Base-by-base conservation (phyloP, 2,888 invertebrate genomes). In the Cryptops parisi region DNA sequence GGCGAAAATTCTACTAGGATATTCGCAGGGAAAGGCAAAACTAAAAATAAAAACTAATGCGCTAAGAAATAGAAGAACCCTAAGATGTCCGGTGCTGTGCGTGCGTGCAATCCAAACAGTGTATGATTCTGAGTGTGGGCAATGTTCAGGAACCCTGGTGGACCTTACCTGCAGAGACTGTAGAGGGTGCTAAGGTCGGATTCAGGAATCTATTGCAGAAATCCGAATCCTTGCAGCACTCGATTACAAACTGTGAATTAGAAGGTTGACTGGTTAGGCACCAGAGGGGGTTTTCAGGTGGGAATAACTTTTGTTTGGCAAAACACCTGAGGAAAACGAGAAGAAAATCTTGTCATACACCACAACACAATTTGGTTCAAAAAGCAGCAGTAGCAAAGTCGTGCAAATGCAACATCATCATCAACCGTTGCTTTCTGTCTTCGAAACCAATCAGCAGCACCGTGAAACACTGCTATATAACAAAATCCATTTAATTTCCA, bases 161-260 rank as follows among this genome's bases (percentile, higher is more conserved):
- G 9, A 33, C 19, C 56, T 33, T 56, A 56, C 57, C 57, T 55
- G 44, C 40, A n/a, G 45, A 15, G 17, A 49, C 40, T 25, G 49
- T 57, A 24, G 55, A 53, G 52, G 57, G 52, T 26, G 57, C 55
- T 45, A 57, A 59, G 54, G 64, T 59, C 53, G 76, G 74, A 56
- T 65, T 70, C 64, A 75, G 65, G 59, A 72, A 64, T 60, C 65
- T 66, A 69, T 81, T 83, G 78, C 84, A 84, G 76, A 74, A 79
- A 76, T 81, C 81, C 69, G 74, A 73, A 64, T 74, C 67, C 56
- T 69, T 68, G 73, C 82, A 83, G 78, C 82, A 83, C 62, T 66
- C 65, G 59, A 73, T 62, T 46, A 60, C 69, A 64, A 68, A 69
- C 40, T 41, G 46, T 27, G 49, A 39, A 45, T 46, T 52, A 47